A percentile compares a stretch with the other conserved stretches of the same genome.
phyloP scores from a whole-genome alignment of 2,888 invertebrate genomes.

The Athalia rosae region DNA sequence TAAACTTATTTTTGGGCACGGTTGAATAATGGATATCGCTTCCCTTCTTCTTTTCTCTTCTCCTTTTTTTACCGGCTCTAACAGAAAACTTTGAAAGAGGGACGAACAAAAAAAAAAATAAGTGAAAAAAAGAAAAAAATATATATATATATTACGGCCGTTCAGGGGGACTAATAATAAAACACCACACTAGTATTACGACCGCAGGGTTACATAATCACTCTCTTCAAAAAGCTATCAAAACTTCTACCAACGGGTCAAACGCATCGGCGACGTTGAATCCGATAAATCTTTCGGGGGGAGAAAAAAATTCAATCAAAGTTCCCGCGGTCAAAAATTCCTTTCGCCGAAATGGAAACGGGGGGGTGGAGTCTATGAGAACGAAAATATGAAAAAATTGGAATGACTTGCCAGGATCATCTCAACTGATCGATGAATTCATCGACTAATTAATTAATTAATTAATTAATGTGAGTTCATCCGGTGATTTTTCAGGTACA shows the following conservation, averaged over 20 bases:
- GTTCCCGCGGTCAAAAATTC: neutral
- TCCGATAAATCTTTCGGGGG: conserved; percentile 1
- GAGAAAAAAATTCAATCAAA: too few relatives aligned
- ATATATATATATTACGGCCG: conserved; percentile 15
- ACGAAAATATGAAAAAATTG: too few relatives aligned
- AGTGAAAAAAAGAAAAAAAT: neutral
- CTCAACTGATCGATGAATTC: neutral
- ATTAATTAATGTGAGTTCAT: too few relatives aligned
- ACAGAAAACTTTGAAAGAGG: neutral
- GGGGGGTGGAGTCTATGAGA: too few relatives aligned
- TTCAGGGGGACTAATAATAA: conserved; percentile 26
- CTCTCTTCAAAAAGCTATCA: conserved; percentile 17
- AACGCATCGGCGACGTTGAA: neutral
- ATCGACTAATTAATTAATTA: conserved; percentile 7
- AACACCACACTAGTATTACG: conserved; percentile 28
- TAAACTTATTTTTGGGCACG: conserved; percentile 17
- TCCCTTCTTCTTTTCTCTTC: neutral
- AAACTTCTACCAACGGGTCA: conserved; percentile 4
- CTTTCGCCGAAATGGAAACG: neutral
- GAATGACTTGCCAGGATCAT: neutral
- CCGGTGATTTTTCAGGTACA: conserved; percentile 80
- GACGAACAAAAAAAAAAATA: neutral
- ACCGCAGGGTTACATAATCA: conserved; percentile 19
- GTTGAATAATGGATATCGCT: conserved; percentile 34
- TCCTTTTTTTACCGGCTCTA: neutral